Evolutionary conservation across 2,888 invertebrate species (phyloP), one percentile per base, ranked within the genome.

Genomic region (Esperia sulphurella): DNA sequence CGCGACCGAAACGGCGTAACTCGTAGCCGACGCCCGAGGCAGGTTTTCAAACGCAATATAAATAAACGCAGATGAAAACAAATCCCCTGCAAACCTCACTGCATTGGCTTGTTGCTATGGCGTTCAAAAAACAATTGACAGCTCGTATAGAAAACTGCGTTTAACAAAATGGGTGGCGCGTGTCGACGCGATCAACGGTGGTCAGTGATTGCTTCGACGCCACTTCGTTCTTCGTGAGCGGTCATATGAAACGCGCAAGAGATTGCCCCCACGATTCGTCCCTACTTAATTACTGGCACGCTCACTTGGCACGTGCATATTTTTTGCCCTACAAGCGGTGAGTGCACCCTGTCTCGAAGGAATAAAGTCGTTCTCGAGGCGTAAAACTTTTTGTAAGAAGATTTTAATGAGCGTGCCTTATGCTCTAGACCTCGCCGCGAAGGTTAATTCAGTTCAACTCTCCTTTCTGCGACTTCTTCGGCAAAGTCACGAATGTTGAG

Each of bases 271-370:
- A 59, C 65, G 65, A 64, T 69, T 71, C 63, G 71, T 71, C 79
- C 78, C 80, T 68, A 66, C 58, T 77, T 87, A 88, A 89, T 85
- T 78, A 79, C 58, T 71, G 86, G 86, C 89, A 81, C 86, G 88
- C 21, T 21, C 21, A 21, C 21, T 59, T 71, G 86, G 86, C 89
- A 81, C 86, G 88, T 78, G 89, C 74, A 78, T 66, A 70, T 74
- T 82, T 83, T 81, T 82, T 79, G 69, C 67, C 59, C 51, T 3
- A 35, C 31, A 31, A 56, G 57, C 62, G 61, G 65, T 65, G 74
- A 79, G 79, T 73, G 77, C 79, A 75, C 75, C 72, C 72, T 71
- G 69, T 66, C 62, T 65, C 51, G 54, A 48, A 61, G 66, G 68
- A 68, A 61, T 62, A 65, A 58, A 71, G 77, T 76, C 79, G 75